A percentile compares a stretch with the other conserved stretches of the same genome.
Conservation (phyloP, 2,888 invertebrate species). For the Microdon myrmicae region DNA sequence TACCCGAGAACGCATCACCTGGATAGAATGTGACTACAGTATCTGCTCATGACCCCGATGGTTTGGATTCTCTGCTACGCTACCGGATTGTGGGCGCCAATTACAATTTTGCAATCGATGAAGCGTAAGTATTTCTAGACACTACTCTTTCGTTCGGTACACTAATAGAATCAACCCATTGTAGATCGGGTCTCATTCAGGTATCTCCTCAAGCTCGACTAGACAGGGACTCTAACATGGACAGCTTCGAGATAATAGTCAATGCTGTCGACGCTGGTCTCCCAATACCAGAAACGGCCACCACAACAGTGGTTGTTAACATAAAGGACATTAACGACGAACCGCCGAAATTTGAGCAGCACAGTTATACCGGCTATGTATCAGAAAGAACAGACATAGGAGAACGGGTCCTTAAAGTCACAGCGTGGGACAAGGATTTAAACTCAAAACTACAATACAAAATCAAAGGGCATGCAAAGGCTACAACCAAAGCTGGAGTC, state of each 20-base stretch:
- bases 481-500: slow-evolving; percentile 80
- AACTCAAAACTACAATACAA: slow-evolving; percentile 76
- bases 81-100: slow-evolving; percentile 81
- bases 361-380: slow-evolving; percentile 75
- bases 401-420: slow-evolving; percentile 73
- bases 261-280: slow-evolving; percentile 80
- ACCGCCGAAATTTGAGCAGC: slow-evolving; percentile 77
- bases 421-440: slow-evolving; percentile 78
- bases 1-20: slow-evolving; percentile 76
- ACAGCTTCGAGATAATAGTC: slow-evolving; percentile 77
- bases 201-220: slow-evolving; percentile 78
- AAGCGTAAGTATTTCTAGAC: slow-evolving; percentile 69
- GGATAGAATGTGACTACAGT: slow-evolving; percentile 78
- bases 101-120: slow-evolving; percentile 81
- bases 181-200: slow-evolving; percentile 75
- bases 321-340: slow-evolving; percentile 85
- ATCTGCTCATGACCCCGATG: slow-evolving; percentile 82
- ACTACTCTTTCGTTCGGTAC: no score
- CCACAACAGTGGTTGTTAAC: slow-evolving; percentile 78
- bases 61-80: slow-evolving; percentile 74
- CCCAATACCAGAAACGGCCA: slow-evolving; percentile 81
- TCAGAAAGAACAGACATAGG: slow-evolving; percentile 76
- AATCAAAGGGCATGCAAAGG: slow-evolving; percentile 75
- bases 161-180: not conserved
- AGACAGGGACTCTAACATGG: slow-evolving; percentile 76